These are phyloP conservation scores for Emmelina monodactyla DNA, from an alignment of 2,888 invertebrate species.

Conservation along the genomic window DNA sequence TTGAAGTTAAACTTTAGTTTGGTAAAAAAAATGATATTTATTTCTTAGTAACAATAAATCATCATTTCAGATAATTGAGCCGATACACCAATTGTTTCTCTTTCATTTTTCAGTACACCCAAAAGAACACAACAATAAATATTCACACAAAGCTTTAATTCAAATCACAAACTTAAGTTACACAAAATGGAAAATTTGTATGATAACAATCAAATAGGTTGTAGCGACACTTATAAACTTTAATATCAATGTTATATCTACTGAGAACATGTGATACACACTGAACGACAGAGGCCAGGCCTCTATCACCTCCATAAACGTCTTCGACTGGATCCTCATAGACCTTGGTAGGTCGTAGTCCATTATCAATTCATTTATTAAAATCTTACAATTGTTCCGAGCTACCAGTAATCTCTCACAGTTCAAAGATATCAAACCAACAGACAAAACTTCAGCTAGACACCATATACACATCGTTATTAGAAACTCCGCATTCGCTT, in stretches of 20 bases:
- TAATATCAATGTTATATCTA: constrained; percentile 39
- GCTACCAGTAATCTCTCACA: constrained; percentile 29
- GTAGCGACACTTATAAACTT: constrained; percentile 45
- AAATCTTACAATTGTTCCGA: constrained; percentile 27
- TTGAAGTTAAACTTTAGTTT: not conserved
- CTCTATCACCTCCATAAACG: constrained; percentile 39
- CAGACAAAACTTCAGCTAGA: constrained; percentile 23
- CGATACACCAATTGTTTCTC: too few relatives aligned
- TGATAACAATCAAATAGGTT: constrained; percentile 42
- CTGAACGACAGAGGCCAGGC: constrained; percentile 32
- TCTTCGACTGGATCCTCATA: constrained; percentile 37
- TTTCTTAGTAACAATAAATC: not conserved
- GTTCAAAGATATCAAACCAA: constrained; percentile 27
- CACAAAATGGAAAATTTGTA: constrained; percentile 37
- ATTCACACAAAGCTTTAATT: constrained; percentile 9
- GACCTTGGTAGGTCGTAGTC: constrained; percentile 33
- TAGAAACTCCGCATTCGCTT: constrained; percentile 20
- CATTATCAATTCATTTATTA: constrained; percentile 40
- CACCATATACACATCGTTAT: constrained; percentile 27
- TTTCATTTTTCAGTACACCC: too few relatives aligned
- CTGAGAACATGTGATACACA: constrained; percentile 38
- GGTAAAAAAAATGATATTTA: not conserved
- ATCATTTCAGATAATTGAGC: too few relatives aligned
- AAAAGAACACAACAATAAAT: too few relatives aligned
- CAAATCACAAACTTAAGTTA: constrained; percentile 16